phyloP scores from a whole-genome alignment of 2,888 invertebrate genomes.

The Ormyrus nitidulus region DNA sequence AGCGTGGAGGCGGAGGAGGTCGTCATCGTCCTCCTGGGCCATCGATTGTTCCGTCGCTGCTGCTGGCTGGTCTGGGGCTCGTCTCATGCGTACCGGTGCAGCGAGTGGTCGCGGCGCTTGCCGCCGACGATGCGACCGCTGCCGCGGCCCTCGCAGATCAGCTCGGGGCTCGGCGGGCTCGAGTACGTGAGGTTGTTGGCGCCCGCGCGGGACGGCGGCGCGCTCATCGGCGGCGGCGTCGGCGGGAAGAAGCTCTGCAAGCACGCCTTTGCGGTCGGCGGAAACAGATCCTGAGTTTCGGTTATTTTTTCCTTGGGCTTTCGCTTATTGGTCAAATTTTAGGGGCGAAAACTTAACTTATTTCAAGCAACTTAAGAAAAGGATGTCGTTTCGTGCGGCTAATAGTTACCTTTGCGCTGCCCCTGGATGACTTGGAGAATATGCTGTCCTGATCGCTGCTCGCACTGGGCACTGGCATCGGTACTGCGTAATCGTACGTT shows the following conservation, averaged over 20 bases:
- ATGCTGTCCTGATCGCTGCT: conserved; percentile 75
- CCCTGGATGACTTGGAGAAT: conserved; percentile 74
- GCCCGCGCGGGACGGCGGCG: conserved; percentile 69
- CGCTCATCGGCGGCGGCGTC: conserved; percentile 72
- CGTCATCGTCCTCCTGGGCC: conserved; percentile 48
- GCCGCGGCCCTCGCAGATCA: conserved; percentile 69
- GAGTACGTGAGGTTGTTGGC: conserved; percentile 73
- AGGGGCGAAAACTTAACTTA: neutral
- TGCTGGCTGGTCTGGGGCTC: conserved; percentile 33
- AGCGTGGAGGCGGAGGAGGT: conserved; percentile 51
- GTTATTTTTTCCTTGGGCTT: too few relatives aligned
- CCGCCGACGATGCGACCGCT: conserved; percentile 70
- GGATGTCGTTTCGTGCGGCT: neutral
- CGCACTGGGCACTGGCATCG: conserved; percentile 68
- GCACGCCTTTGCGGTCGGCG: conserved; percentile 67
- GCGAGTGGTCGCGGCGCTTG: conserved; percentile 73
- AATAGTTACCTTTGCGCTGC: conserved; percentile 72
- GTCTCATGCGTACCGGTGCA: conserved; percentile 74
- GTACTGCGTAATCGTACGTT: conserved; percentile 74
- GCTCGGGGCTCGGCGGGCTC: conserved; percentile 74
- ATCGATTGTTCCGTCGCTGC: conserved; percentile 43
- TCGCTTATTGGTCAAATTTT: too few relatives aligned
- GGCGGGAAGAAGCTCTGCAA: conserved; percentile 75
- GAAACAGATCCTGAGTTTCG: conserved; percentile 4
- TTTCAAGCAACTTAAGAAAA: neutral